phyloP scores from a whole-genome alignment of 2,797 vertebrate species.

The Telmatherina bonti region DNA sequence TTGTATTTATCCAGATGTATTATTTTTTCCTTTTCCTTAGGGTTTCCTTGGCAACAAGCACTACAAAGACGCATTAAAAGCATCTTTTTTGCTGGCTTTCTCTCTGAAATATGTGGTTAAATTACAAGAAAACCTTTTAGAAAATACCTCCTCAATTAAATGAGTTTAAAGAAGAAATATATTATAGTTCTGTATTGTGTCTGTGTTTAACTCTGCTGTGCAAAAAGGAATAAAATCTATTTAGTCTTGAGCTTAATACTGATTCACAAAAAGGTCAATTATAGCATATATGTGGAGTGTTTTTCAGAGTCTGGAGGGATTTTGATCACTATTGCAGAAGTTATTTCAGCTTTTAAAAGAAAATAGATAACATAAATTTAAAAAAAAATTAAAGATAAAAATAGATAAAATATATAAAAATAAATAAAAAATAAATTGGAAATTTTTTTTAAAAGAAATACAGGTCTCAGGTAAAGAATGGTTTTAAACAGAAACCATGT shows the following conservation, averaged over 20 bases:
- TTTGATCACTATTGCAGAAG: neutral
- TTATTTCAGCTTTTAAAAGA: neutral
- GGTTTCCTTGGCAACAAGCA: conserved; percentile 25
- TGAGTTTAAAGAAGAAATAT: neutral
- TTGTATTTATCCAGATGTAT: conserved; percentile 16
- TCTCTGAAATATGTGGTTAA: conserved; percentile 3
- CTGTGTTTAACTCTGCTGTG: neutral
- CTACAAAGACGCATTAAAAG: conserved; percentile 12
- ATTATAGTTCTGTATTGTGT: conserved; percentile 13
- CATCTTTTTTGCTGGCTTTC: conserved; percentile 10
- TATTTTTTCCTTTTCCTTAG: neutral
- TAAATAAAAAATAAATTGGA: neutral
- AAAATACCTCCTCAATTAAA: conserved; percentile 6
- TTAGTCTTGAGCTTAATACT: neutral
- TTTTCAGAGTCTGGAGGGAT: neutral
- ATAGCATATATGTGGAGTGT: neutral
- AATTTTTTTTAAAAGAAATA: no score
- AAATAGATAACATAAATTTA: neutral
- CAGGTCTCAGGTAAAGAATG: no score
- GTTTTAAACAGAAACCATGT: neutral
- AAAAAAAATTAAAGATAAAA: neutral
- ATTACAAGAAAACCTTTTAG: neutral
- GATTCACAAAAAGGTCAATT: neutral
- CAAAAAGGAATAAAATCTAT: neutral
- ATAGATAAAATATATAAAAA: neutral